Evolutionary conservation across 2,797 vertebrate genomes (phyloP).

Genomic region (Xenopus petersii): DNA sequence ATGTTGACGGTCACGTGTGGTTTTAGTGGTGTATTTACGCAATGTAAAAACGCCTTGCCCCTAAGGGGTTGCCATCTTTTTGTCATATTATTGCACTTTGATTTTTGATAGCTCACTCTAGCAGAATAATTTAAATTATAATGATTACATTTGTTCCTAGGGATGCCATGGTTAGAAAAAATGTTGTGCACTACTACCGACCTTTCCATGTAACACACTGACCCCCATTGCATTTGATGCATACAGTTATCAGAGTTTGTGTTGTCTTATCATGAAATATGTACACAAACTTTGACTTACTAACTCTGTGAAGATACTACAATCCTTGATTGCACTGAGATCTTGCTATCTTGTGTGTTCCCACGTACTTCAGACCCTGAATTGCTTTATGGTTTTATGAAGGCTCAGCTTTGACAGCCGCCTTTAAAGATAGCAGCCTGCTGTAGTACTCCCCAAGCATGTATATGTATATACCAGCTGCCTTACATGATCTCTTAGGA

Average conservation of each 20-base stretch:
- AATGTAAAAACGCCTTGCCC: too few species aligned
- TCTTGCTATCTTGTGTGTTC: slow-evolving; percentile 76
- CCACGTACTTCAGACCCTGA: slow-evolving; percentile 83
- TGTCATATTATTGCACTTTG: too few species aligned
- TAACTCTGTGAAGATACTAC: slow-evolving; percentile 64
- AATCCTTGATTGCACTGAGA: slow-evolving; percentile 74
- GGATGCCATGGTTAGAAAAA: too few species aligned
- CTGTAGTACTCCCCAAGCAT: slow-evolving; percentile 51
- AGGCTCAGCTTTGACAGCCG: slow-evolving; percentile 77
- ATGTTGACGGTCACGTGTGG: too few species aligned
- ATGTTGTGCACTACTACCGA: background rate
- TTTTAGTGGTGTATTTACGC: too few species aligned
- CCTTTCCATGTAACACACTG: background rate
- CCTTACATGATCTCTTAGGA: slow-evolving; percentile 27
- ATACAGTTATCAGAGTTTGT: slow-evolving; percentile 35
- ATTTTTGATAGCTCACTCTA: too few species aligned
- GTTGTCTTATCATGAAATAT: slow-evolving; percentile 38
- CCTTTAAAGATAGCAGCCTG: slow-evolving; percentile 88
- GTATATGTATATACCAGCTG: slow-evolving; percentile 44
- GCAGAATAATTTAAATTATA: too few species aligned
- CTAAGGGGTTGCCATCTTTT: too few species aligned
- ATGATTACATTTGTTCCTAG: too few species aligned
- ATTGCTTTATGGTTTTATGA: slow-evolving; percentile 79
- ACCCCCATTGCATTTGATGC: slow-evolving; percentile 16
- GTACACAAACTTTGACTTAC: slow-evolving; percentile 61